A percentile compares a stretch with the other conserved stretches of the same genome.
These are phyloP conservation scores for Hippoglossus stenolepis DNA, from an alignment of 2,113 vertebrate species.

Conservation along the genomic window DNA sequence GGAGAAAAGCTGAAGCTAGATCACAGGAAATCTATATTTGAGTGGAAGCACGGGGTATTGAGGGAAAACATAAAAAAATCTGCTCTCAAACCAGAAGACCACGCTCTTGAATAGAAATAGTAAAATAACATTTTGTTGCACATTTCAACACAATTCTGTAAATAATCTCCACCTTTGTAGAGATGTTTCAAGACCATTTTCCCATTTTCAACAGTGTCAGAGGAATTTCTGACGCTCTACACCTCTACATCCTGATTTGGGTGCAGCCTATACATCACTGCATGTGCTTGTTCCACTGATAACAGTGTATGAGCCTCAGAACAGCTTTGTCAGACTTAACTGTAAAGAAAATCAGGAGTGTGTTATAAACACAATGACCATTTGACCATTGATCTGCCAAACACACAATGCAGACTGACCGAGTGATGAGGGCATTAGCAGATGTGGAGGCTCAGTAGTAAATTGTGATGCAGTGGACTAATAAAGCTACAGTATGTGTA, in stretches of 20 bases:
- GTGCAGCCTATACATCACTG: constrained; percentile 22
- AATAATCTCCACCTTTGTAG: too few relatives aligned
- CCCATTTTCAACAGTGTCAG: too few relatives aligned
- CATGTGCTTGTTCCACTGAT: constrained; percentile 28
- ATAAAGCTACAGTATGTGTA: background rate
- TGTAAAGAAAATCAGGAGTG: constrained; percentile 60
- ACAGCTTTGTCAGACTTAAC: too few relatives aligned
- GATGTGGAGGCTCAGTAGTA: constrained; percentile 58
- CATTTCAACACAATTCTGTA: background rate
- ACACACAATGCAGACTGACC: constrained; percentile 51
- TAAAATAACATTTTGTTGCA: background rate
- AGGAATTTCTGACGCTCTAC: too few relatives aligned
- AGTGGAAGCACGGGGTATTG: too few relatives aligned
- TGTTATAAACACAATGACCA: constrained; percentile 40
- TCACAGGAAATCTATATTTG: too few relatives aligned
- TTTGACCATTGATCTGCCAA: constrained; percentile 50
- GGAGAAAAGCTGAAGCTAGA: too few relatives aligned
- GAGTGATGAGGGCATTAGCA: constrained; percentile 68
- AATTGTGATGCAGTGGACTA: constrained; percentile 35
- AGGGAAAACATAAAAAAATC: too few relatives aligned
- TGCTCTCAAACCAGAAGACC: too few relatives aligned
- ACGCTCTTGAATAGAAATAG: too few relatives aligned
- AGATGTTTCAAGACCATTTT: too few relatives aligned
- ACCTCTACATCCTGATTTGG: background rate
- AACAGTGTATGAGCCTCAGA: background rate